Base-by-base conservation (phyloP, 2,888 invertebrate species). In the Trichopoda pennipes region DNA sequence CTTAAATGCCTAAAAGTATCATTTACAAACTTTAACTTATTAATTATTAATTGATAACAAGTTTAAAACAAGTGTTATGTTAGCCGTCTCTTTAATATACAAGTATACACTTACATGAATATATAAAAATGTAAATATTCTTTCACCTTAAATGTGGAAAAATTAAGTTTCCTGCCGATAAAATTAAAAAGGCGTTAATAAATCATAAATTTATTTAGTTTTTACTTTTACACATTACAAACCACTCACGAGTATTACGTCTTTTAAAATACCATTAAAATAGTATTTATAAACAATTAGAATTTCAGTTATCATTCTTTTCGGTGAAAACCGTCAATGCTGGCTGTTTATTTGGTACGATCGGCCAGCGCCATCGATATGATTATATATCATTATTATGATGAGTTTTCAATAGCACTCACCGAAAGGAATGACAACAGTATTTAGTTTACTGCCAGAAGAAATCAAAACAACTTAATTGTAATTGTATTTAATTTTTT, bases 131-230 rank as follows among this genome's bases (percentile, higher is more conserved):
- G n/a, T 44, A 44, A n/a, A 12, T 14, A 1, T 12, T 16, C 3
- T 16, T 14, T 44, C n/a, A 44, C 1, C 16, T 44, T 16, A 44
- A 44, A 44, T 14, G 42, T n/a, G n/a, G 12, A 44, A 44, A 44
- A 44, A 16, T 44, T 1, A 14, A 12, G 42, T 44, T 2, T 44
- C 51, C 21, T 51, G 12, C 2, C 4, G 10, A 16, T 21, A 42
- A 61, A 61, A 61, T 28, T 16, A 28, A 19, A 19, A n/a, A 55
- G 55, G 72, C 72, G 78, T 78, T 72, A 72, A 78, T 78, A 78
- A 78, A 66, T 72, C 58, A 78, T 72, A 35, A 4, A 38, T 44
- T 44, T 44, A 3, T 16, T n/a, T 12, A 14, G 14, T 38, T 3
- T 38, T 38, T 44, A n/a, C 42, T 44, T 44, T n/a, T 44, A 44